These are phyloP conservation scores for Daboia siamensis DNA, from an alignment of 2,113 vertebrate species.

Conservation along the genomic window DNA sequence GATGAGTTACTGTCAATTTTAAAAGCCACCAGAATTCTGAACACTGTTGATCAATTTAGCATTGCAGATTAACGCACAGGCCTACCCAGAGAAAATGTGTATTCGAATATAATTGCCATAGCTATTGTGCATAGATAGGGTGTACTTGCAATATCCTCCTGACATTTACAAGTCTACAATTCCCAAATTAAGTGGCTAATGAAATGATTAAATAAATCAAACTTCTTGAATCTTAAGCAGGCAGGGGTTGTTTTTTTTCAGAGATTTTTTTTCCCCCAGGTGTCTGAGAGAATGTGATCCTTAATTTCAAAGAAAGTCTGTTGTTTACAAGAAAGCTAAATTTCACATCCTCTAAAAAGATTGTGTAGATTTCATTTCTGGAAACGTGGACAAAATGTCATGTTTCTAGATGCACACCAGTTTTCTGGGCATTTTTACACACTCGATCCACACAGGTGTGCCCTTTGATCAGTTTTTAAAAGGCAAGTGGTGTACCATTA, in stretches of 20 bases:
- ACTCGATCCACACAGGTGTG: conserved; percentile 65
- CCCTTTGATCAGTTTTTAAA: conserved; percentile 66
- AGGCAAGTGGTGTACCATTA: conserved; percentile 17
- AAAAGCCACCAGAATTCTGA: not conserved
- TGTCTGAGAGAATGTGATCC: not conserved
- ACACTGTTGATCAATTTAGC: not conserved
- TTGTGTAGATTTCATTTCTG: fast-evolving
- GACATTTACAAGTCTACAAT: not conserved
- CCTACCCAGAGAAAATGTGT: not conserved
- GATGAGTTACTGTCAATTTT: not conserved
- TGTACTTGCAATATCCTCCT: not conserved
- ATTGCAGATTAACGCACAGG: not conserved
- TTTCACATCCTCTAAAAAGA: not conserved
- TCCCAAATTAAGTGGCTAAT: not conserved
- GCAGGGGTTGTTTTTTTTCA: fast-evolving
- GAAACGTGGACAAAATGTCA: not conserved
- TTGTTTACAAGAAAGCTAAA: not conserved
- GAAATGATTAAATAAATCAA: not conserved
- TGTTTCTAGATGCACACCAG: fast-evolving
- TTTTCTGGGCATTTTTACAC: conserved; percentile 38
- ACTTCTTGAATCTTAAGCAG: not conserved
- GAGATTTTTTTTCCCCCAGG: not conserved
- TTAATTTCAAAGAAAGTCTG: not conserved
- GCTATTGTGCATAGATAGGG: not conserved
- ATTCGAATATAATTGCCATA: not conserved